Base-by-base conservation (phyloP, 1,140 invertebrate species). In the Drosophila ercepeae region DNA sequence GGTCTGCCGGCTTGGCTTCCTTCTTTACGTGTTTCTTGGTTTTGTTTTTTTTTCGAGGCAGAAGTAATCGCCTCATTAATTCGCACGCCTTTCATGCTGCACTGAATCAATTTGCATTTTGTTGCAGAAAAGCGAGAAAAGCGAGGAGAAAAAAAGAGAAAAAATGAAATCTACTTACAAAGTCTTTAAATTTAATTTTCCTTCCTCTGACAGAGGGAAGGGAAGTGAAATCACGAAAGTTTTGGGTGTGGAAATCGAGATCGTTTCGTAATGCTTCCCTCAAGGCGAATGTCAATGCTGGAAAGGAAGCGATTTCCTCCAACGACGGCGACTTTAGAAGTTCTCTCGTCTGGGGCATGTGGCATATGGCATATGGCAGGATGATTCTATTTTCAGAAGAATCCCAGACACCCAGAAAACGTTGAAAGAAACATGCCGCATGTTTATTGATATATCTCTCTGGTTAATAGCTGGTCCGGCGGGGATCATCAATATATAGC, bases 81-180 rank as follows among this genome's bases (percentile, higher is more conserved):
- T 86, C 82, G 69, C 77, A 64, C 82, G 68, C 73, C 63, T 86
- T 86, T 81, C 82, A 86, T 81, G 81, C 82, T 86, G 81, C 81
- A 86, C 67, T 86, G 81, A 74, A 88, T 88, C 82, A 88, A 86
- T 86, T 86, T 88, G 83, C 82, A 88, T 89, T 78, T 88, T 88
- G 74, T 3, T 78, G 74, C 82, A 86, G 79, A 88, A 81, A 68
- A 58, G 50, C 63, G 67, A 55, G 67, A 51, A 2, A 42, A 42
- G 16, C 36, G 34, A 41, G 19, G 13, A 46, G 60, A 39, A 32
- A 42, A 48, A 29, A 27, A 41, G 18, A 34, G 16, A 46, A 23
- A 57, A 75, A 86, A 78, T 59, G 48, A 82, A 82, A 75, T 88
- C 77, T 78, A 82, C 77, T 88, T 88, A 82, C 82, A 88, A 68